Conservation (phyloP, 2,888 invertebrate genomes). For the Spodoptera exigua region DNA sequence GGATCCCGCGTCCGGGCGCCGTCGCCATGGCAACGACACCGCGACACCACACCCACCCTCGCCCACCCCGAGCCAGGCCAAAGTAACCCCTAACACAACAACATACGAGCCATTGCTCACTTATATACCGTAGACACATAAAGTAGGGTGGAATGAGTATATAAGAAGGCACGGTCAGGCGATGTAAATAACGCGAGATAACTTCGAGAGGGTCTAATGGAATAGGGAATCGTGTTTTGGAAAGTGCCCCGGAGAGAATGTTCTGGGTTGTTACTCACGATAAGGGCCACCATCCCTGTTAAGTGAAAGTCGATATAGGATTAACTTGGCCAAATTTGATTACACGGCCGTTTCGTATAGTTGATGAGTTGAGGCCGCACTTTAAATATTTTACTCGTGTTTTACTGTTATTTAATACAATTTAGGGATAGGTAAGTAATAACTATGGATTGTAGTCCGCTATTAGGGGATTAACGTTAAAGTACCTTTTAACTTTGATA, state of each 20-base stretch:
- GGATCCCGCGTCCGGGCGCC: slow-evolving; percentile 90
- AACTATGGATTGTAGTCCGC: too few species aligned
- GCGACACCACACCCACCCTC: slow-evolving; percentile 78
- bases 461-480: too few species aligned
- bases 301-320: slow-evolving; percentile 86
- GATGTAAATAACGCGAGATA: slow-evolving; percentile 89
- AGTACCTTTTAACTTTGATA: too few species aligned
- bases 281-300: slow-evolving; percentile 74
- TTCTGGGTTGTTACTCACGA: slow-evolving; percentile 79
- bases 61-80: slow-evolving; percentile 65
- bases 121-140: slow-evolving; percentile 83
- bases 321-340: slow-evolving; percentile 81
- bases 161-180: slow-evolving; percentile 88
- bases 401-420: too few species aligned
- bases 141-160: slow-evolving; percentile 75
- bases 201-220: slow-evolving; percentile 88
- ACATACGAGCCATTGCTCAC: slow-evolving; percentile 78
- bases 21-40: slow-evolving; percentile 90
- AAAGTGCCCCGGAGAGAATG: slow-evolving; percentile 86
- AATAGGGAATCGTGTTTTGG: slow-evolving; percentile 87
- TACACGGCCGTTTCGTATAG: slow-evolving; percentile 75
- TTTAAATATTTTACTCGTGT: slow-evolving; percentile 37
- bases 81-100: slow-evolving; percentile 73
- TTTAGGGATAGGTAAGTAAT: too few species aligned
- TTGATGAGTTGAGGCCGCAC: slow-evolving; percentile 57